A percentile compares a stretch with the other conserved stretches of the same genome.
These are phyloP conservation scores for Sylvia borin DNA, from an alignment of 2,797 vertebrate species.

Conservation along the genomic window DNA sequence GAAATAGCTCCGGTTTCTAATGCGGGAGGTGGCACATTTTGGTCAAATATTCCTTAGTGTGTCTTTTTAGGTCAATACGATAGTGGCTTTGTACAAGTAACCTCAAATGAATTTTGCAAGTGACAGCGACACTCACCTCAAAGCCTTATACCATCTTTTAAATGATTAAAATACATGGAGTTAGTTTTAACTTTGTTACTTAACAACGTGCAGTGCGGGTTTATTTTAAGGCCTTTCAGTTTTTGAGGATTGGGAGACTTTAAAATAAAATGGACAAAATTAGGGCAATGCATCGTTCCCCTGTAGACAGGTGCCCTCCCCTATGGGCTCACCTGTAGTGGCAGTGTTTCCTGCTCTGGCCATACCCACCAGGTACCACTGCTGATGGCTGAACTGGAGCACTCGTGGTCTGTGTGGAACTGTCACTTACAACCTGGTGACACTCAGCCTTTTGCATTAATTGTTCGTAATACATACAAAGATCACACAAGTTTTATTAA, in stretches of 20 bases:
- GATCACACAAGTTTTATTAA: background rate
- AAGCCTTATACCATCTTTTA: background rate
- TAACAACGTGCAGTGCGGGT: background rate
- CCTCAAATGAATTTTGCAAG: background rate
- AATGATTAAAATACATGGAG: background rate
- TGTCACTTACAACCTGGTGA: background rate
- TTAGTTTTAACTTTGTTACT: slow-evolving; percentile 26
- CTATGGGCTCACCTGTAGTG: background rate
- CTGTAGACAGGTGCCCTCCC: background rate
- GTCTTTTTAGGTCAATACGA: background rate
- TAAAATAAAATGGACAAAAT: background rate
- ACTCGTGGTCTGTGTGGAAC: background rate
- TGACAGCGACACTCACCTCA: background rate
- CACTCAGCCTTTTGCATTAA: background rate
- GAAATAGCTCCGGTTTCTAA: background rate
- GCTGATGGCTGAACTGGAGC: background rate
- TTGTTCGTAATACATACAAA: background rate
- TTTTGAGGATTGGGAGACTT: background rate
- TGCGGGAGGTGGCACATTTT: background rate
- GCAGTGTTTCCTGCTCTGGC: background rate
- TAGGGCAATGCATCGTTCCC: background rate
- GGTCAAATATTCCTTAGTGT: background rate
- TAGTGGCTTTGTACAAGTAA: background rate
- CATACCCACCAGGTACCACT: background rate
- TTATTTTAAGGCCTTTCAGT: slow-evolving; percentile 13